Conservation (phyloP, 1,140 invertebrate species). For the Lasioglossum albipes region DNA sequence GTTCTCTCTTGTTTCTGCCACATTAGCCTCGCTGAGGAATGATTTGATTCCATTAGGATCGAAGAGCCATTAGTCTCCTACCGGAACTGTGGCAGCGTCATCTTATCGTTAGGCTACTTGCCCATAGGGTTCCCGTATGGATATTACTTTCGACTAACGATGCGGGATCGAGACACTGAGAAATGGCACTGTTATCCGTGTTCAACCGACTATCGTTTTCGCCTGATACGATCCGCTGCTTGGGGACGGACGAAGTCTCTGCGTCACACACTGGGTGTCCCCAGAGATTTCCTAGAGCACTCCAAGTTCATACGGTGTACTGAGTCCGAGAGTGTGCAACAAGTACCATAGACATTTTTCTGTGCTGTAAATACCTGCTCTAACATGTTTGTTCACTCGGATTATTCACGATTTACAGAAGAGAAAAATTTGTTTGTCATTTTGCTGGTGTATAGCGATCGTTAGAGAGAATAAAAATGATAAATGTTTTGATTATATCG, state of each 20-base stretch:
- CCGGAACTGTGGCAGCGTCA: neutral
- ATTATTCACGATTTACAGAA: too few relatives aligned
- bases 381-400: too few relatives aligned
- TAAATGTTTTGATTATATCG: too few relatives aligned
- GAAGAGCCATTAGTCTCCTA: conserved; percentile 37
- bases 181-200: conserved; percentile 9
- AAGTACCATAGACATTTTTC: too few relatives aligned
- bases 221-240: neutral
- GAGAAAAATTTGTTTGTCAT: too few relatives aligned
- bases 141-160: conserved; percentile 31
- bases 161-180: neutral
- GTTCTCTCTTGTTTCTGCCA: neutral
- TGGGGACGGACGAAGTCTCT: too few relatives aligned
- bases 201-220: neutral
- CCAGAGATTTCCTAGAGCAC: too few relatives aligned
- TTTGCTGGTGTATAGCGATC: too few relatives aligned
- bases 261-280: neutral
- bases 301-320: too few relatives aligned
- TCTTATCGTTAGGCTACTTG: conserved; percentile 15
- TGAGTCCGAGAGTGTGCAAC: too few relatives aligned
- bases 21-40: conserved; percentile 19
- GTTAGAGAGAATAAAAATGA: too few relatives aligned
- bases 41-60: conserved; percentile 19
- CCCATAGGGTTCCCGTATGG: neutral
- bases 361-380: too few relatives aligned